phyloP scores from a whole-genome alignment of 2,888 invertebrate species.

The Sympetrum striolatum region DNA sequence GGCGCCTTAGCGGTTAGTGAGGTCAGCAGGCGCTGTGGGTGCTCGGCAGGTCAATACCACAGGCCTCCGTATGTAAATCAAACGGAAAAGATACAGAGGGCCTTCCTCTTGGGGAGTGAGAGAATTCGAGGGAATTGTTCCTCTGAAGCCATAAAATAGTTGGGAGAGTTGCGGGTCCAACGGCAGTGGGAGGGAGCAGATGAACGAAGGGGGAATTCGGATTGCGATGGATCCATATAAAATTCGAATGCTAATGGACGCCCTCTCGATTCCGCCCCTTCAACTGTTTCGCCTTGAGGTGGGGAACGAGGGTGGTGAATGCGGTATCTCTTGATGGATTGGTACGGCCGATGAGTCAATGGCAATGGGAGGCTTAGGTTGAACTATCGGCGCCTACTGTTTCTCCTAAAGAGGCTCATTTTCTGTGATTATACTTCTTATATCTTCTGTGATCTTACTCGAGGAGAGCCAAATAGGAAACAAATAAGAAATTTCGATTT shows the following conservation, averaged over 20 bases:
- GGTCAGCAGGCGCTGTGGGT: background rate
- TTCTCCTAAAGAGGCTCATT: background rate
- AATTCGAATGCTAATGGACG: background rate
- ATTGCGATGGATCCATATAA: background rate
- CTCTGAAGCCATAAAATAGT: background rate
- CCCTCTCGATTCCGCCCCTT: background rate
- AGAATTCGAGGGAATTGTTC: background rate
- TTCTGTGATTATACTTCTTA: too few relatives aligned
- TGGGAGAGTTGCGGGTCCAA: background rate
- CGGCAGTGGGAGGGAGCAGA: background rate
- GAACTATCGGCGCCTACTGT: background rate
- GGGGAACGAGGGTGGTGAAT: background rate
- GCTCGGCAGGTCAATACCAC: background rate
- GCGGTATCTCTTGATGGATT: background rate
- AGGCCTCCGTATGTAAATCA: background rate
- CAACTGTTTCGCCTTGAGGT: background rate
- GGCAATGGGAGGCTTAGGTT: background rate
- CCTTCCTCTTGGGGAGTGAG: background rate
- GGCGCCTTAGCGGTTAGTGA: background rate
- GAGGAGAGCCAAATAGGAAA: too few relatives aligned
- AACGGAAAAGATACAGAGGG: background rate
- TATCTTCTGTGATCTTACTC: too few relatives aligned
- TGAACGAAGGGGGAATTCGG: background rate
- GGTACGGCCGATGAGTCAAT: background rate
- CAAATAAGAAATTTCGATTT: too few relatives aligned